These are phyloP conservation scores for Lagorchestes hirsutus DNA, from an alignment of 2,797 vertebrate genomes.

Conservation along the genomic window DNA sequence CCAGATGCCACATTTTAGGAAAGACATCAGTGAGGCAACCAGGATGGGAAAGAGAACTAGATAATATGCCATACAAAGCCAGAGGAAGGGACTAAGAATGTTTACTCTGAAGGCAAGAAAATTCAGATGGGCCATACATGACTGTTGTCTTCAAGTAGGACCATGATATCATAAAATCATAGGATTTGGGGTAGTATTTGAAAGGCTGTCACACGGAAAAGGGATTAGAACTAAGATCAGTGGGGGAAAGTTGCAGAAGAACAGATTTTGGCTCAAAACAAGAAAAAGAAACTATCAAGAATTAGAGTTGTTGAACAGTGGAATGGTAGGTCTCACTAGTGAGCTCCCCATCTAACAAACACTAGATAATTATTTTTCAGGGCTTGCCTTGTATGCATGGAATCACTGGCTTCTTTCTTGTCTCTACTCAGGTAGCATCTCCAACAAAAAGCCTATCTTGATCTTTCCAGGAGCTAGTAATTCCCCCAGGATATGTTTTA, in stretches of 20 bases:
- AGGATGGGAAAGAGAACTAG: neutral
- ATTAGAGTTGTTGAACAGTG: neutral
- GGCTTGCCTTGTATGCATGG: neutral
- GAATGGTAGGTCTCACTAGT: no score
- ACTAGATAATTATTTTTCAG: neutral
- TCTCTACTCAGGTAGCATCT: neutral
- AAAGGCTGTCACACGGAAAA: no score
- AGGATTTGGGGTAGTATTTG: no score
- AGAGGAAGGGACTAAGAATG: neutral
- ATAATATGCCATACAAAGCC: neutral
- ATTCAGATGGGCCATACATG: neutral
- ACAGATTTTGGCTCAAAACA: neutral
- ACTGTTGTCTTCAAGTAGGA: neutral
- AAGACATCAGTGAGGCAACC: neutral
- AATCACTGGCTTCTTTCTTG: neutral
- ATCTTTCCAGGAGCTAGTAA: neutral
- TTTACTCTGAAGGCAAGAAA: neutral
- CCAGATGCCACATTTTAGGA: neutral
- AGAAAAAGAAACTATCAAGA: neutral
- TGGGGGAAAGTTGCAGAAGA: neutral
- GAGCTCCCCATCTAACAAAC: neutral
- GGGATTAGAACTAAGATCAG: neutral
- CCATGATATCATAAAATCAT: no score
- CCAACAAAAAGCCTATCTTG: neutral
- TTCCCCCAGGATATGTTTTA: neutral